These are phyloP conservation scores for Asbolus verrucosus DNA, from an alignment of 1,140 invertebrate genomes.

Conservation along the genomic window DNA sequence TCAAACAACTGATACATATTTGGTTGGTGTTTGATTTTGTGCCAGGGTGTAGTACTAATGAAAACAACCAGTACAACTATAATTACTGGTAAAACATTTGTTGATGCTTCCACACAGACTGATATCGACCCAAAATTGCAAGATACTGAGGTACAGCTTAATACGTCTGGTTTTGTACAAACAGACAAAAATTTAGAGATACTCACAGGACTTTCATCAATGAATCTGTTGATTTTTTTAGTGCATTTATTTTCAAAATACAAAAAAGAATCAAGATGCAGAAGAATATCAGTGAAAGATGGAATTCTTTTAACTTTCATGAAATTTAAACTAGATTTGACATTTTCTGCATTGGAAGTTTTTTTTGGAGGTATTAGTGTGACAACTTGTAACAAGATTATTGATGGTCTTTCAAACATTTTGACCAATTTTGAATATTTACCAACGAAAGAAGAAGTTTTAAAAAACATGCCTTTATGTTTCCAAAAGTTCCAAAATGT, in stretches of 20 bases:
- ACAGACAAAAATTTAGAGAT: slow-evolving; percentile 29
- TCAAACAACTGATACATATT: no score
- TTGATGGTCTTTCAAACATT: slow-evolving; percentile 10
- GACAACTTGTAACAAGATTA: slow-evolving; percentile 12
- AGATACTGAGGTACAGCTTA: neutral
- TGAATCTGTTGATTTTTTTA: slow-evolving; percentile 22
- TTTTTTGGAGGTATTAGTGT: slow-evolving; percentile 25
- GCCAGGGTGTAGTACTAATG: no score
- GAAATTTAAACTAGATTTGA: slow-evolving; percentile 39
- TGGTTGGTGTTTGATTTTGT: no score
- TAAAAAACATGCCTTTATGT: slow-evolving; percentile 54
- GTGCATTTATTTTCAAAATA: neutral
- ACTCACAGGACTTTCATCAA: slow-evolving; percentile 30
- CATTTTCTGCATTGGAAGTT: slow-evolving; percentile 23
- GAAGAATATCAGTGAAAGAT: neutral
- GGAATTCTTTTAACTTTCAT: slow-evolving; percentile 20
- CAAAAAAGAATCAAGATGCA: neutral
- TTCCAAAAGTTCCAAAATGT: slow-evolving; percentile 55
- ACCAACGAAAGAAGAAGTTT: neutral
- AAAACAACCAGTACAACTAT: no score
- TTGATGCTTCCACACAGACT: neutral
- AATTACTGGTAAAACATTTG: neutral
- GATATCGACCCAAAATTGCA: neutral
- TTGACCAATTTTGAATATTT: slow-evolving; percentile 49
- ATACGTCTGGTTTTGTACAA: neutral